Base-by-base conservation (phyloP, 2,113 vertebrate genomes). In the Periophthalmus modestus region DNA sequence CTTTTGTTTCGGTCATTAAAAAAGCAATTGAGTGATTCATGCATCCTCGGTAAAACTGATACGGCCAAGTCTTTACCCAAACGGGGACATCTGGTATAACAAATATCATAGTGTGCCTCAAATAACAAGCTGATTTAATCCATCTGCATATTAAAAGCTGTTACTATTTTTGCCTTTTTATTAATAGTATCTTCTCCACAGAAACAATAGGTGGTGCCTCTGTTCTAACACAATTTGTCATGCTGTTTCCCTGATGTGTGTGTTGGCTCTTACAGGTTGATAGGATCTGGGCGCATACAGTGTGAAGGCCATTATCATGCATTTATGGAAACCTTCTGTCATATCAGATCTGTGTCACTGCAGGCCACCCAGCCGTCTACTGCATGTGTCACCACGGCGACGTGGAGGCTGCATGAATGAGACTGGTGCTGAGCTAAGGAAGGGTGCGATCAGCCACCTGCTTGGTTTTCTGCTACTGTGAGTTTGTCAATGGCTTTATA, bases 301-400 rank as follows among this genome's bases (percentile, higher is more conserved):
- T 77, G 80, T 83, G 79, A 87, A 88, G 80, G 77, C 84, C 82
- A 87, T 92, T 91, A 89, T 85, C 80, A 74, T 74, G 75, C 84
- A 88, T 90, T 89, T 86, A 82, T 77, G 82, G 70, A 77, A 82
- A 61, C 82, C 52, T 39, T 54, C 69, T 85, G 90, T 91, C 90
- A 86, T 82, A 85, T 87, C 73, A 46, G 75, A 85, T 89, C 85
- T 78, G 57, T 73, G 77, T 91, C 83, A 81, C 83, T 75, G 63
- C 33, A 34, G 73, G 87, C 82, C 77, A 71, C 63, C 74, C 75
- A 78, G 72, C 48, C 69, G 82, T 75, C 78, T 80, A 46, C 72
- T 70, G 75, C 71, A 23, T 54, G 71, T 81, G 85, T 83, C 79
- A 82, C 77, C 83, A 73, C 74, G 74, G 73, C 74, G 79, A 86